A percentile compares a stretch with the other conserved stretches of the same genome.
Evolutionary conservation across 2,888 invertebrate species (phyloP).

Genomic region (Prionchulus punctatus): DNA sequence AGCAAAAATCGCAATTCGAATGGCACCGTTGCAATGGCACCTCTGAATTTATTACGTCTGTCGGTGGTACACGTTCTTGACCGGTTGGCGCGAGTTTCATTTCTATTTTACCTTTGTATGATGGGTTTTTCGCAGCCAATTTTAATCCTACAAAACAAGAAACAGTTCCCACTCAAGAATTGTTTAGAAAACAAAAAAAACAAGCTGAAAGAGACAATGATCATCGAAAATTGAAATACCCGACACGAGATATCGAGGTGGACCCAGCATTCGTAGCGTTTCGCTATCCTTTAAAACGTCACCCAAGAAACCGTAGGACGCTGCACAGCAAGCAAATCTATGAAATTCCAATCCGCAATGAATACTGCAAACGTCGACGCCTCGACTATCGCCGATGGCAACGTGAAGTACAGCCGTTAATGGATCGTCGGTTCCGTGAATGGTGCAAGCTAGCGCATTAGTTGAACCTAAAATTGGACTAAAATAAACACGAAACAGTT

Average conservation of each 20-base stretch:
- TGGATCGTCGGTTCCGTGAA: conserved; percentile 61
- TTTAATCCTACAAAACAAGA: not conserved
- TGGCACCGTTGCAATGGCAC: not conserved
- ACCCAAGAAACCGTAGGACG: conserved; percentile 69
- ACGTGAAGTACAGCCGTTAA: conserved; percentile 64
- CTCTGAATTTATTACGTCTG: not conserved
- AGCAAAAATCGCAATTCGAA: not conserved
- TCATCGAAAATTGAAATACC: conserved; percentile 40
- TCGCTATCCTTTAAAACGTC: conserved; percentile 64
- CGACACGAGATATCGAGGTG: conserved; percentile 59
- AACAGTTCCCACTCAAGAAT: too few species aligned
- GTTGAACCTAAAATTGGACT: conserved; percentile 40
- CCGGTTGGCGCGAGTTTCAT: not conserved
- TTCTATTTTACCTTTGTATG: not conserved
- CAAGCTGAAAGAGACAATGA: too few species aligned
- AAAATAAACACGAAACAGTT: not conserved
- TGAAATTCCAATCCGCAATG: conserved; percentile 45
- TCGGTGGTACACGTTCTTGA: not conserved
- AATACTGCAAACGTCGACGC: conserved; percentile 59
- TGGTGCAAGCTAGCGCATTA: conserved; percentile 58
- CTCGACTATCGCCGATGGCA: conserved; percentile 46
- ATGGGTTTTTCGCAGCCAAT: not conserved
- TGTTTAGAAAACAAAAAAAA: not conserved
- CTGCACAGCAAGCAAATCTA: conserved; percentile 54
- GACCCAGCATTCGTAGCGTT: conserved; percentile 66